A percentile compares a stretch with the other conserved stretches of the same genome.
These are phyloP conservation scores for Pungitius pungitius DNA, from an alignment of 2,113 vertebrate species.

Conservation along the genomic window DNA sequence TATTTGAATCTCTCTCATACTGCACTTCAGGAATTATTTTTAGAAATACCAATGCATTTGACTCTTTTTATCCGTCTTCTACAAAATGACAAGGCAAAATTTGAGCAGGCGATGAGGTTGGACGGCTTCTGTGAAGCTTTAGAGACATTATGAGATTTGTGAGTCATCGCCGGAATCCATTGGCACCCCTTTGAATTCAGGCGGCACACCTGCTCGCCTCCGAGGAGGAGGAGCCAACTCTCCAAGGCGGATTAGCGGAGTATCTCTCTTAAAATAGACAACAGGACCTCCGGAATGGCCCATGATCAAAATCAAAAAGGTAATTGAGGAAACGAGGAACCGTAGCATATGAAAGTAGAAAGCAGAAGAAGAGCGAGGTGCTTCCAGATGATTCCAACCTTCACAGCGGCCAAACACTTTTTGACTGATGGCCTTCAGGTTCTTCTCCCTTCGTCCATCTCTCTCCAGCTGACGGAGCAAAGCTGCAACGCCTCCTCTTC, in stretches of 20 bases:
- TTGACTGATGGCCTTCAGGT: conserved; percentile 50
- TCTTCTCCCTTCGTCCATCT: conserved; percentile 55
- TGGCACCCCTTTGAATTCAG: conserved; percentile 11
- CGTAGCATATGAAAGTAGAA: background rate
- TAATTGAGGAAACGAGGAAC: conserved; percentile 9
- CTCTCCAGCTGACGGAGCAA: conserved; percentile 61
- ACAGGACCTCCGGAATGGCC: background rate
- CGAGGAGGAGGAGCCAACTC: conserved; percentile 8
- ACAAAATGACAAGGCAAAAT: background rate
- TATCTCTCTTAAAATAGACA: conserved; percentile 16
- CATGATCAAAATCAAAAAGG: conserved; percentile 5
- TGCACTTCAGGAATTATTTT: conserved; percentile 27
- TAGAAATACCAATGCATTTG: conserved; percentile 4
- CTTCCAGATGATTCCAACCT: conserved; percentile 55
- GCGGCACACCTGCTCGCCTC: conserved; percentile 1
- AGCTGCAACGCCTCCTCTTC: conserved; percentile 56
- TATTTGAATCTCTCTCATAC: background rate
- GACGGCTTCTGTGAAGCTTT: conserved; percentile 34
- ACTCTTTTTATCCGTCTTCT: conserved; percentile 31
- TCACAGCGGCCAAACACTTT: conserved; percentile 37
- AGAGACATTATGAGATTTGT: conserved; percentile 26
- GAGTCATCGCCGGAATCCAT: conserved; percentile 35
- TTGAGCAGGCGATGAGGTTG: background rate
- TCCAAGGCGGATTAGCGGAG: conserved; percentile 8
- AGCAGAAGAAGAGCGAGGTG: conserved; percentile 3